A percentile compares a stretch with the other conserved stretches of the same genome.
These are phyloP conservation scores for Leptodactylus fallax DNA, from an alignment of 2,797 vertebrate species.

Conservation along the genomic window DNA sequence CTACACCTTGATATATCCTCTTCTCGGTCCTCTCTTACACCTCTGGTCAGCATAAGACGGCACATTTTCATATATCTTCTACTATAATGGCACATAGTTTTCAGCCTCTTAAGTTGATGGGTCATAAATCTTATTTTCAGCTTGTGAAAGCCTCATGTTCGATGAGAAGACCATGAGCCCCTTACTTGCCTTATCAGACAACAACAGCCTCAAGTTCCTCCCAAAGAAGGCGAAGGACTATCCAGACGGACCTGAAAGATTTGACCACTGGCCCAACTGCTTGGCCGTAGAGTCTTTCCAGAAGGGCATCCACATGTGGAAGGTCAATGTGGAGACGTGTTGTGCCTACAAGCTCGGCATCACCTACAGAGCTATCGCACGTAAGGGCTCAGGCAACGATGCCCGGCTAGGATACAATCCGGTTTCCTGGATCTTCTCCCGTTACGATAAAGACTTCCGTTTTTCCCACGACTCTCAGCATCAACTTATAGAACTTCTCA, in stretches of 20 bases:
- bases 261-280: slow-evolving; percentile 92
- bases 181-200: slow-evolving; percentile 83
- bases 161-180: slow-evolving; percentile 86
- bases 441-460: slow-evolving; percentile 85
- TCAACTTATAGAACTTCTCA: slow-evolving; percentile 76
- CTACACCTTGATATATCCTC: neutral
- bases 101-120: neutral
- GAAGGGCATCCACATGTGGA: slow-evolving; percentile 84
- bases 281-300: slow-evolving; percentile 80
- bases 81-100: neutral
- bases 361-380: slow-evolving; percentile 84
- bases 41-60: slow-evolving; percentile 77
- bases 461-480: slow-evolving; percentile 83
- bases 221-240: slow-evolving; percentile 80
- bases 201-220: slow-evolving; percentile 83
- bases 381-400: slow-evolving; percentile 84
- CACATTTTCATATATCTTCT: slow-evolving; percentile 6
- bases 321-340: slow-evolving; percentile 83
- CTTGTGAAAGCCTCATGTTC: slow-evolving; percentile 77
- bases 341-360: slow-evolving; percentile 92
- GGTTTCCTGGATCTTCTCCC: slow-evolving; percentile 90
- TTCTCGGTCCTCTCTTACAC: slow-evolving; percentile 77
- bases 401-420: slow-evolving; percentile 86
- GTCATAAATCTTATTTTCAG: slow-evolving; percentile 73
- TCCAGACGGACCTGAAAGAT: slow-evolving; percentile 79